phyloP scores from a whole-genome alignment of 2,888 invertebrate species.

The Aromia moschata region DNA sequence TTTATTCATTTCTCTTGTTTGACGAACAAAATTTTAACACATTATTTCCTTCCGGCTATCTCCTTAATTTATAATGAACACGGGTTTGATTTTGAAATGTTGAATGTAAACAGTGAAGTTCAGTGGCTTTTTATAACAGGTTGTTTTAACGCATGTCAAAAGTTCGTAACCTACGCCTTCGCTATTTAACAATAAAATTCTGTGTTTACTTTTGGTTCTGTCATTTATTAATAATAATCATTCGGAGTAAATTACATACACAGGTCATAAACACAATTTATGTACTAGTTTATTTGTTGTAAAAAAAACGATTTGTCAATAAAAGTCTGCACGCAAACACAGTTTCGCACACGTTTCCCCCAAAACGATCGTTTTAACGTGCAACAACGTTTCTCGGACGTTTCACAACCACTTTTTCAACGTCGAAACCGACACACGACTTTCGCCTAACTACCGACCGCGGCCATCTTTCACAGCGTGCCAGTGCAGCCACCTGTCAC shows the following conservation, averaged over 20 bases:
- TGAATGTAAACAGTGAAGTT: conserved; percentile 55
- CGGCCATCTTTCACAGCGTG: conserved; percentile 63
- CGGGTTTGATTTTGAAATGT: conserved; percentile 3
- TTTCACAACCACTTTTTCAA: conserved; percentile 52
- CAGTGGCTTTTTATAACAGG: conserved; percentile 58
- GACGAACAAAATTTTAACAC: background rate
- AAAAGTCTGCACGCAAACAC: conserved; percentile 27
- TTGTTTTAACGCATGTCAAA: conserved; percentile 49
- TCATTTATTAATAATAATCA: conserved; percentile 22
- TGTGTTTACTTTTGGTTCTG: conserved; percentile 19
- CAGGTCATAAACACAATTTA: conserved; percentile 41
- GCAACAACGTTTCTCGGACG: conserved; percentile 45
- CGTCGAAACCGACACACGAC: conserved; percentile 48
- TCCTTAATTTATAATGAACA: background rate
- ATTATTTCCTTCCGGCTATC: background rate
- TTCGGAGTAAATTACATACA: conserved; percentile 23
- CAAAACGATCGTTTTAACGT: conserved; percentile 44
- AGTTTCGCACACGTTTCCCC: conserved; percentile 41
- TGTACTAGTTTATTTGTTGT: conserved; percentile 20
- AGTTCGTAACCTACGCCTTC: conserved; percentile 24
- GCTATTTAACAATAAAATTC: conserved; percentile 16
- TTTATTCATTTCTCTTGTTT: conserved; percentile 24
- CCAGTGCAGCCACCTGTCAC: conserved; percentile 63
- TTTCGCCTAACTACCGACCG: conserved; percentile 54
- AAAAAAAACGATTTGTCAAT: conserved; percentile 29